Evolutionary conservation across 2,113 vertebrate species (phyloP), one percentile per base, ranked within the genome.

Genomic region (Serilophus lunatus): DNA sequence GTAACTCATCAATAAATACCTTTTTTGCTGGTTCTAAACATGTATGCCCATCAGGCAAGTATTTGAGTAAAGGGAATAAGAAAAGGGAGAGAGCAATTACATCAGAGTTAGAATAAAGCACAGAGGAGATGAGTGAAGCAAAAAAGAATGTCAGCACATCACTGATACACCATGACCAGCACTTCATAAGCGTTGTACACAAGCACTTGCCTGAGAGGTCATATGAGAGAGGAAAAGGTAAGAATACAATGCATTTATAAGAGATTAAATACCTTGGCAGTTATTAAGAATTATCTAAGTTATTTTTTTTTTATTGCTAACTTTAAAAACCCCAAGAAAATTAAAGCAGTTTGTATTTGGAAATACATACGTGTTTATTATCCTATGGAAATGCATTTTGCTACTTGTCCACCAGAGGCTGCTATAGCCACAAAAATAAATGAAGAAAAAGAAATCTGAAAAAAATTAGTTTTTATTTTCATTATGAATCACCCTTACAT

Each of bases 351-450:
- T 81, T 64, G 0, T 51, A 18, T 76, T 94, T 91, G 33, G 38
- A 79, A 89, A 42, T 51, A 20, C 31, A 8, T 31, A 0, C 15
- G 26, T 76, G 50, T 82, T 12, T 59, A 29, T 54, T 6, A 8
- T 13, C 16, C 13, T 6, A 19, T 69, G 22, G 35, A 40, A 25
- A 31, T 65, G n/a, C 25, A 6, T 90, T 80, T 93, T 93, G 10
- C 15, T 38, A 0, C 47, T 88, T 94, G 82, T 88, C 97, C 98
- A 98, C 92, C 88, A 97, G 98, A 64, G 96, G 97, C 2, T 83
- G 96, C 94, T 98, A 8, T 85, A 95, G 75, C 80, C 75, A 76
- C 86, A 92, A 54, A 94, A 96, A 94, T 93, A 77, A 81, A n/a
- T 63, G 9, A 6, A 33, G 51, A 42, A 18, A 19, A 54, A 24